Conservation (phyloP, 1,140 invertebrate species). For the Fragariocoptes setiger region DNA sequence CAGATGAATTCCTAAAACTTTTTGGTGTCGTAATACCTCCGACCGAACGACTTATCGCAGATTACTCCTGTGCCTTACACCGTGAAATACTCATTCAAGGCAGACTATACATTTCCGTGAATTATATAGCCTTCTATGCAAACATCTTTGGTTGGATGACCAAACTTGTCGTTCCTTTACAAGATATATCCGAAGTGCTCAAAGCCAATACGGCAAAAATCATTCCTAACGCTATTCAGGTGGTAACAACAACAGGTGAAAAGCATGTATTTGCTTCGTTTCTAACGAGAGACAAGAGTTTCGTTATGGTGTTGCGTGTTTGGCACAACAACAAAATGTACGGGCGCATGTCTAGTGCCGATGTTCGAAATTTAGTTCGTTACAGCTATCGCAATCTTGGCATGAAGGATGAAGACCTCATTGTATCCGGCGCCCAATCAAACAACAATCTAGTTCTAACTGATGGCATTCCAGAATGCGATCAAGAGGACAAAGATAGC, state of each 20-base stretch:
- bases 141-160: slow-evolving; percentile 74
- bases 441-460: too few relatives aligned
- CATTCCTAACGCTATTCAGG: slow-evolving; percentile 7
- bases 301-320: neutral
- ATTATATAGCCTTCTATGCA: slow-evolving; percentile 77
- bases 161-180: slow-evolving; percentile 24
- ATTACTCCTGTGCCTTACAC: slow-evolving; percentile 65
- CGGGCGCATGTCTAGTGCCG: neutral
- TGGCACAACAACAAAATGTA: neutral
- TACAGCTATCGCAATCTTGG: neutral
- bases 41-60: slow-evolving; percentile 21
- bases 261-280: slow-evolving; percentile 8
- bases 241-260: slow-evolving; percentile 2
- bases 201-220: slow-evolving; percentile 6
- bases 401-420: too few relatives aligned
- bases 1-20: slow-evolving; percentile 3
- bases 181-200: slow-evolving; percentile 1
- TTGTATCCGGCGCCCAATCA: too few relatives aligned
- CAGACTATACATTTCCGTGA: slow-evolving; percentile 60
- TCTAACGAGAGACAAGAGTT: slow-evolving; percentile 1
- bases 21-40: slow-evolving; percentile 1
- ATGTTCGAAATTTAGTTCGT: neutral
- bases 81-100: slow-evolving; percentile 69
- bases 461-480: too few relatives aligned
- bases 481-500: too few relatives aligned